Evolutionary conservation across 2,888 invertebrate species (phyloP), one percentile per base, ranked within the genome.

Genomic region (Andrena dorsata): DNA sequence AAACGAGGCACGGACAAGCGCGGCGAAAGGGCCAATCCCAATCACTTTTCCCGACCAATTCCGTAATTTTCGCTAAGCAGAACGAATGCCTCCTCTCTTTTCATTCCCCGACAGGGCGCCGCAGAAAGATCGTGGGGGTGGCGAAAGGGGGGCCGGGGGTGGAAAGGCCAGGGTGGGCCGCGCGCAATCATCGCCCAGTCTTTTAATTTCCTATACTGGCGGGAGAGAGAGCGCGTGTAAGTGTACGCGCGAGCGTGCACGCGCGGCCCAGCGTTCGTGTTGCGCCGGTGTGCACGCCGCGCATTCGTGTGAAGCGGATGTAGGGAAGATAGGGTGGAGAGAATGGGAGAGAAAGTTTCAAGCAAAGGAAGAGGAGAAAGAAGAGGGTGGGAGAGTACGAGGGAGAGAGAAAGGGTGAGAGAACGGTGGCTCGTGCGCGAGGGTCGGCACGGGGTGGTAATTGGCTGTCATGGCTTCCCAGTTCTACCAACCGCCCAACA

Each of bases 381-480:
- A 16, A 64, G 49, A 35, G 49, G 28, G 73, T 20, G 71, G 49
- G 65, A 7, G 70, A 35, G 28, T 16, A 26, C 1, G 51, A 20
- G 58, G 5, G 35, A 16, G 47, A 61, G 20, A 35, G 4, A 20
- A 47, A 26, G 23, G 20, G 58, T 63, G 60, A 76, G 76, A 81
- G 85, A 86, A 80, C 65, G 88, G 84, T 86, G 85, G 90, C 89
- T 90, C 90, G 92, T 89, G 92, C 90, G 90, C 91, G 91, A 92
- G 93, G 92, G 92, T 92, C 90, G 92, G 88, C 90, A 91, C 91
- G 90, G 92, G 92, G 93, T 93, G 94, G 93, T 94, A 94, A 94
- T 94, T 93, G 94, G 93, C 94, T 94, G 94, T 94, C 94, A 93
- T 93, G 92, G 93, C 93, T 93, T 93, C 92, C 92, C 92, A 92